Evolutionary conservation across 2,797 vertebrate genomes (phyloP).

Genomic region (Aldrovandia affinis): DNA sequence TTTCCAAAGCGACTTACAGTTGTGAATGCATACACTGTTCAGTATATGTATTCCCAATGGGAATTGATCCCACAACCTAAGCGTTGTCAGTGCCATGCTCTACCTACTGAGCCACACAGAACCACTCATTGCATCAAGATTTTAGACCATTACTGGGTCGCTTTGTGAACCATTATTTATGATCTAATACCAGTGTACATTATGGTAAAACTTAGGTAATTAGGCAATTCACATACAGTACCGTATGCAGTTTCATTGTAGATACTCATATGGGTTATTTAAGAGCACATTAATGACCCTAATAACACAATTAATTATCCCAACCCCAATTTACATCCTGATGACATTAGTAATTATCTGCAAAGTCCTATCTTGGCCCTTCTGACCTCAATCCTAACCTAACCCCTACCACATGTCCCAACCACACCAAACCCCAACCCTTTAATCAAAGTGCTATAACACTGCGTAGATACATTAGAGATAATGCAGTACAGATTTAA

Average conservation of each 20-base stretch:
- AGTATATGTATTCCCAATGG: too few relatives aligned
- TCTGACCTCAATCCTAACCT: neutral
- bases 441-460: neutral
- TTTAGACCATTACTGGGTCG: neutral
- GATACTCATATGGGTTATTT: neutral
- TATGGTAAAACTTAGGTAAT: neutral
- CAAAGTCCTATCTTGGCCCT: neutral
- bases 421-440: neutral
- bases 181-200: neutral
- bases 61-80: too few relatives aligned
- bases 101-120: too few relatives aligned
- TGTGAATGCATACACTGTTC: too few relatives aligned
- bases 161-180: neutral
- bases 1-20: too few relatives aligned
- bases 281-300: neutral
- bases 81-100: too few relatives aligned
- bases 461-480: neutral
- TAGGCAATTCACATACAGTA: neutral
- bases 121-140: too few relatives aligned
- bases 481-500: neutral
- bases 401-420: neutral
- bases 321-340: neutral
- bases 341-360: neutral
- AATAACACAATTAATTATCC: neutral
- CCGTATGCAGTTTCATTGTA: neutral